Base-by-base conservation (phyloP, 2,797 vertebrate species). In the Scomberomorus guttatus region DNA sequence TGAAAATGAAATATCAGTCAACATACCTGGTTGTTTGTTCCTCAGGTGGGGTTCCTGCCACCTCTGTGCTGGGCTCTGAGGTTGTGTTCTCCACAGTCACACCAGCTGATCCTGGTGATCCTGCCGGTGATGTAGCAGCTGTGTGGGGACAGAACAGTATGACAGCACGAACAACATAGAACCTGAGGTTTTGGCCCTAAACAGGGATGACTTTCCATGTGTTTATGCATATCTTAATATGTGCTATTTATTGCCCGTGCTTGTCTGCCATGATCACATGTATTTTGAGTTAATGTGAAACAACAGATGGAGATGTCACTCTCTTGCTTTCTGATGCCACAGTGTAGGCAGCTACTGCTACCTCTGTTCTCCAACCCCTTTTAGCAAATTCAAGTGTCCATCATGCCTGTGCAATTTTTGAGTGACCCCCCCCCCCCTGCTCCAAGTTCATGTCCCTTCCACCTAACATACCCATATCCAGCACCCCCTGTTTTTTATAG, bases 21-120 rank as follows among this genome's bases (percentile, higher is more conserved):
- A 70, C 85, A 39, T 94, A 97, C 97, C 96, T 97, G 81, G 92
- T 87, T 32, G 94, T 94, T 2, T 81, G 95, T 85, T 97, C 96
- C 76, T 97, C 95, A 11, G 95, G 83, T 24, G 89, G 88, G 46
- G 93, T 91, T 69, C 88, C 90, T 55, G 91, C 91, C 75, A 86
- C 94, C 79, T 97, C 96, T 2, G 86, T 87, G 9, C 2, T 70
- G 62, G 95, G 93, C 74, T 93, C 95, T 62, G 95, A 77, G n/a
- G 88, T 55, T 20, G 90, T 59, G 0, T 83, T 87, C 79, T 97
- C 96, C 3, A 94, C 93, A 44, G 91, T 94, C 67, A 93, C 91
- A 69, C 84, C 68, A 39, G 92, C 80, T 27, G 88, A 86, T 71
- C 87, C 93, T 17, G 94, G 87, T 22, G 94, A 94, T 77, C 93